These are phyloP conservation scores for Bombus impatiens DNA, from an alignment of 1,140 invertebrate genomes.

Conservation along the genomic window DNA sequence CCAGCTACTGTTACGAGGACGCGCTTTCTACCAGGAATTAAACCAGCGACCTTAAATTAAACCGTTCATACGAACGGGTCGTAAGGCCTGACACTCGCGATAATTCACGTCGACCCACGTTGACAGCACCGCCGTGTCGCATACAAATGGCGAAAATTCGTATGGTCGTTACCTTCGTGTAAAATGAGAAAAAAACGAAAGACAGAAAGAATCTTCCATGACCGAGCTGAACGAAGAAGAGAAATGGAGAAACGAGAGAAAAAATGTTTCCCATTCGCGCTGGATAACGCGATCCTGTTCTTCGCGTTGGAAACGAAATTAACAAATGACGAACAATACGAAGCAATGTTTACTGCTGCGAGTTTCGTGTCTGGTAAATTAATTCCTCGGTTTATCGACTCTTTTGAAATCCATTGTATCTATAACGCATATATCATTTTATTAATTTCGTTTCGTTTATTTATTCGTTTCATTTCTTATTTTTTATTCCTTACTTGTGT, in stretches of 20 bases:
- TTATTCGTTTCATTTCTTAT: no score
- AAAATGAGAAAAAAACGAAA: slow-evolving; percentile 68
- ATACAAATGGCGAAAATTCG: slow-evolving; percentile 78
- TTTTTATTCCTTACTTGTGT: no score
- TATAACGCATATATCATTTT: no score
- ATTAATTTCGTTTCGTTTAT: no score
- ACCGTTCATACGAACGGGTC: slow-evolving; percentile 75
- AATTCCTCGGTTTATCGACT: background rate
- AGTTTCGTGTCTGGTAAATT: background rate
- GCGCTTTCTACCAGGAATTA: slow-evolving; percentile 78
- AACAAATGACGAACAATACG: background rate
- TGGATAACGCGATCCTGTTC: background rate
- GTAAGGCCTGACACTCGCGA: slow-evolving; percentile 76
- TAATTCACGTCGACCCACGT: slow-evolving; percentile 78
- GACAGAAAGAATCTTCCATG: slow-evolving; percentile 22
- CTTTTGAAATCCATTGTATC: no score
- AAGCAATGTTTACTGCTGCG: background rate
- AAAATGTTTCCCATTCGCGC: background rate
- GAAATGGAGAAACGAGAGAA: background rate
- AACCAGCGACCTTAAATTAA: slow-evolving; percentile 80
- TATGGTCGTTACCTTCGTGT: slow-evolving; percentile 70
- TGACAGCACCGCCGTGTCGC: slow-evolving; percentile 71
- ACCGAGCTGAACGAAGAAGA: slow-evolving; percentile 12
- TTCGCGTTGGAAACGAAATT: background rate
- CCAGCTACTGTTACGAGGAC: slow-evolving; percentile 72